Evolutionary conservation across 2,797 vertebrate genomes (phyloP).

Genomic region (Sciaenops ocellatus): DNA sequence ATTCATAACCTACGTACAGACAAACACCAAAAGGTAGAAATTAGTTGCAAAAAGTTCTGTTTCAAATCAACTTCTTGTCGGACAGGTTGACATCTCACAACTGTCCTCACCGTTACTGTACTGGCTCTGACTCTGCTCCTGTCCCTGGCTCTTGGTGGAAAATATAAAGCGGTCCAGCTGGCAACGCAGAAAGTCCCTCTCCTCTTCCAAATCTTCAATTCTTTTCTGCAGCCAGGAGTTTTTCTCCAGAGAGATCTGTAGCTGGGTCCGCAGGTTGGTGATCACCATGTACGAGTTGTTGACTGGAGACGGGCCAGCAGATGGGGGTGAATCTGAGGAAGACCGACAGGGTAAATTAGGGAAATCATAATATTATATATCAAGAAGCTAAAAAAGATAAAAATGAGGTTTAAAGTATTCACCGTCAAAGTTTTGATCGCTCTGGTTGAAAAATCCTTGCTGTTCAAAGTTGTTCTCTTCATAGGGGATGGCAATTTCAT

Average conservation of each 20-base stretch:
- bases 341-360: slow-evolving; percentile 4
- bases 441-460: slow-evolving; percentile 89
- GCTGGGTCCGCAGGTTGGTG: slow-evolving; percentile 89
- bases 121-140: slow-evolving; percentile 75
- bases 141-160: slow-evolving; percentile 85
- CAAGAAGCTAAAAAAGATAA: not conserved
- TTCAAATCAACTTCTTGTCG: slow-evolving; percentile 5
- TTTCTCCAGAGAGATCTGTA: slow-evolving; percentile 93
- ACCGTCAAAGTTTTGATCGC: slow-evolving; percentile 87
- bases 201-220: slow-evolving; percentile 93
- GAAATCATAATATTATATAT: not conserved
- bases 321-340: slow-evolving; percentile 67
- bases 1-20: slow-evolving; percentile 80
- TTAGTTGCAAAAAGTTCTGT: slow-evolving; percentile 1
- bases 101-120: slow-evolving; percentile 82
- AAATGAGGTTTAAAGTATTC: slow-evolving; percentile 31
- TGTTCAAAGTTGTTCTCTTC: slow-evolving; percentile 89
- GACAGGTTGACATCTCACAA: not conserved
- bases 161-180: slow-evolving; percentile 94
- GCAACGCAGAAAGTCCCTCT: slow-evolving; percentile 92
- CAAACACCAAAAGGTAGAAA: slow-evolving; percentile 13
- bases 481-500: slow-evolving; percentile 89
- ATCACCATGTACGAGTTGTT: slow-evolving; percentile 88
- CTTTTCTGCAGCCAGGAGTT: slow-evolving; percentile 94
- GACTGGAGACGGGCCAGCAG: slow-evolving; percentile 76